These are phyloP conservation scores for Melopsittacus undulatus DNA, from an alignment of 2,797 vertebrate genomes.

Conservation along the genomic window DNA sequence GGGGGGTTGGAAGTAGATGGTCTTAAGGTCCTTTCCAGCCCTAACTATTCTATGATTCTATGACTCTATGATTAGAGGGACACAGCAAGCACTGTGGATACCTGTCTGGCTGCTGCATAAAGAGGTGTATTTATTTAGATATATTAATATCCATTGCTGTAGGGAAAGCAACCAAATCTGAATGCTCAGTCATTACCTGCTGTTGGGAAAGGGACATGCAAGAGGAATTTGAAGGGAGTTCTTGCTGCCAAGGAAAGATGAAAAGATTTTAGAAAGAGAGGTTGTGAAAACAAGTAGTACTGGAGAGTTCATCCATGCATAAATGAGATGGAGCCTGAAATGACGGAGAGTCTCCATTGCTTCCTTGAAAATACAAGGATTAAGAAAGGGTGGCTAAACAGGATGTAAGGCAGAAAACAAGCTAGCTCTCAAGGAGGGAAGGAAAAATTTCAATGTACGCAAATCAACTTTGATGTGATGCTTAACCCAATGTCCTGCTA, in stretches of 20 bases:
- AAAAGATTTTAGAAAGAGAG: conserved; percentile 40
- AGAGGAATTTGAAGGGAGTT: not conserved
- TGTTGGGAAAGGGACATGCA: conserved; percentile 7
- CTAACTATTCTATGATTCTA: not conserved
- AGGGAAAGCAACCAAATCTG: not conserved
- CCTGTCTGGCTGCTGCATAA: not conserved
- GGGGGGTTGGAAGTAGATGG: not conserved
- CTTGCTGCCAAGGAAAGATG: conserved; percentile 14
- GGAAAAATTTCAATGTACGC: not conserved
- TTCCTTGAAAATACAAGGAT: conserved; percentile 12
- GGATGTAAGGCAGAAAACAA: not conserved
- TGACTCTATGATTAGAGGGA: not conserved
- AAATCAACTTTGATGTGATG: not conserved
- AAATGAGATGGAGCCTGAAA: conserved; percentile 26
- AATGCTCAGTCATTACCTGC: not conserved
- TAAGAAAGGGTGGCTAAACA: not conserved
- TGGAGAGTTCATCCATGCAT: conserved; percentile 33
- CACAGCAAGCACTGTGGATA: not conserved
- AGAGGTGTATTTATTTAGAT: not conserved
- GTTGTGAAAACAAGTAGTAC: conserved; percentile 32
- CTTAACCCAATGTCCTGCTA: not conserved
- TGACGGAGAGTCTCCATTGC: not conserved
- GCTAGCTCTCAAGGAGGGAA: not conserved
- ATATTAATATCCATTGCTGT: not conserved
- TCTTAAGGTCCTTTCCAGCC: too few relatives aligned